Evolutionary conservation across 2,113 vertebrate species (phyloP).

Genomic region (Tauraco erythrolophus): DNA sequence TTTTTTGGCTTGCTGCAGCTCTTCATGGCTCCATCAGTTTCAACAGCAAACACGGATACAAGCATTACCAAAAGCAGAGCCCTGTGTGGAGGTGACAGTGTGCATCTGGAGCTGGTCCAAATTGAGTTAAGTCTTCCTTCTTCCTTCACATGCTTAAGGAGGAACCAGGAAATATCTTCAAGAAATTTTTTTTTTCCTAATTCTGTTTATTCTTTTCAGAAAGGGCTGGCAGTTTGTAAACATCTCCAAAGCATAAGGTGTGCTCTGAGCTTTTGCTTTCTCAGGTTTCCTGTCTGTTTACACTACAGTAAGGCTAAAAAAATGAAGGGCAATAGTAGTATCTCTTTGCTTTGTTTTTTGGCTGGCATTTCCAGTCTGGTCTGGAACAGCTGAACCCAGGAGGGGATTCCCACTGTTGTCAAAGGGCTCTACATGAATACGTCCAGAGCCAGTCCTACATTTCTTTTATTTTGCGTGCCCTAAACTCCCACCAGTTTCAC

Average conservation of each 20-base stretch:
- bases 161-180: conserved; percentile 33
- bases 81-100: background rate
- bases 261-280: background rate
- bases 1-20: background rate
- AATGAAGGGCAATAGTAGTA: background rate
- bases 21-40: background rate
- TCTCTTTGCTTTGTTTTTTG: conserved; percentile 6
- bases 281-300: conserved; percentile 25
- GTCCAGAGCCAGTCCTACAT: background rate
- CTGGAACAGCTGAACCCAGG: background rate
- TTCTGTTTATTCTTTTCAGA: conserved; percentile 4
- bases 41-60: background rate
- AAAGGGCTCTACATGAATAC: background rate
- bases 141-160: background rate
- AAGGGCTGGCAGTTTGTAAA: background rate
- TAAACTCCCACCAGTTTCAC: background rate
- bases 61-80: background rate
- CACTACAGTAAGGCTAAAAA: background rate
- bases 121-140: background rate
- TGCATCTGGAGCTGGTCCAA: background rate
- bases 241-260: background rate
- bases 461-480: background rate
- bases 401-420: background rate
- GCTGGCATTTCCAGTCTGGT: conserved; percentile 2
- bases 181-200: background rate